phyloP scores from a whole-genome alignment of 2,888 invertebrate genomes.

The Lasiommata megera region DNA sequence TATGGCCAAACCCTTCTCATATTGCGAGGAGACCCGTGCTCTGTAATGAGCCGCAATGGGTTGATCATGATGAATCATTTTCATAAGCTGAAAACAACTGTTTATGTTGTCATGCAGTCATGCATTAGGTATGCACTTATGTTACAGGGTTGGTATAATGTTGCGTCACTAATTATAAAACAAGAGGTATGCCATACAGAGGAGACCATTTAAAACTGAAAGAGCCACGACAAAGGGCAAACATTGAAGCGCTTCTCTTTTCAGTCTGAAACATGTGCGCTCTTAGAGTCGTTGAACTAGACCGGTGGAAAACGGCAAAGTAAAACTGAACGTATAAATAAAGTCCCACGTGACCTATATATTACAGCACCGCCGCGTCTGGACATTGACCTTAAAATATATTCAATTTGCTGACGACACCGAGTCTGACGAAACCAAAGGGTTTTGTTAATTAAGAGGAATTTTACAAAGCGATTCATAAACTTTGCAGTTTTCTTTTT shows the following conservation, averaged over 20 bases:
- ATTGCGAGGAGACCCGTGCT: too few species aligned
- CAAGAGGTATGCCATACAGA: neutral
- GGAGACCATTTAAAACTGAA: constrained; percentile 7
- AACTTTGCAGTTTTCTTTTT: too few species aligned
- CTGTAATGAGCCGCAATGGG: too few species aligned
- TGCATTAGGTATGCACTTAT: too few species aligned
- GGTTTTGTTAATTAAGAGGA: too few species aligned
- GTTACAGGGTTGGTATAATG: too few species aligned
- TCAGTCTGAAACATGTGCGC: neutral
- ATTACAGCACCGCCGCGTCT: neutral
- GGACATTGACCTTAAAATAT: neutral
- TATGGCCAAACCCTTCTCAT: too few species aligned
- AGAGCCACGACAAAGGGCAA: constrained; percentile 7
- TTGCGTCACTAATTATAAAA: neutral
- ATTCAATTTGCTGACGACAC: neutral
- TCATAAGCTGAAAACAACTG: too few species aligned
- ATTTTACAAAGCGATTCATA: too few species aligned
- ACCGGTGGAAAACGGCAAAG: neutral
- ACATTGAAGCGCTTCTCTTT: constrained; percentile 1
- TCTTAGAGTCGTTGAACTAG: constrained; percentile 10
- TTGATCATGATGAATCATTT: too few species aligned
- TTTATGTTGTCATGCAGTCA: too few species aligned
- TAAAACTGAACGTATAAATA: constrained; percentile 7
- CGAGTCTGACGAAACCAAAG: too few species aligned
- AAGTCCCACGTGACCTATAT: constrained; percentile 1